Conservation (phyloP, 2,888 invertebrate genomes). For the Ypsolopha sequella region DNA sequence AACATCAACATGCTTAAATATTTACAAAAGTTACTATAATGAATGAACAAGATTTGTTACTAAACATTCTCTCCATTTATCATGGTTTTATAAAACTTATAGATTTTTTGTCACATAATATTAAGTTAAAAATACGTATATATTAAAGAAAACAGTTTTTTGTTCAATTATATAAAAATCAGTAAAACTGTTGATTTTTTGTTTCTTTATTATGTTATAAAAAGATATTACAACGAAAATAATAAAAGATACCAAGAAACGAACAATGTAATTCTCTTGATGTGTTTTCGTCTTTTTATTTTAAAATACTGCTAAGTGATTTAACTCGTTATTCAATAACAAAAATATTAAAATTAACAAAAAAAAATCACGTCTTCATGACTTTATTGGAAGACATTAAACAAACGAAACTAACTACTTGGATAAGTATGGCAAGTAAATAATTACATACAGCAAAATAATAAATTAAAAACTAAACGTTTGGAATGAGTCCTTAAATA, state of each 20-base stretch:
- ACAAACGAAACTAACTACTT: slow-evolving; percentile 42
- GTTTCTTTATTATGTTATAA: too few species aligned
- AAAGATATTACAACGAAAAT: too few species aligned
- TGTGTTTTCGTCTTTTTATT: not conserved
- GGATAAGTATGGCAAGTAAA: slow-evolving; percentile 59
- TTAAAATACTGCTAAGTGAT: slow-evolving; percentile 5
- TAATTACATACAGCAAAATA: slow-evolving; percentile 48
- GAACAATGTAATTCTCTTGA: too few species aligned
- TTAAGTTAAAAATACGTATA: too few species aligned
- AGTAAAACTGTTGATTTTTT: too few species aligned
- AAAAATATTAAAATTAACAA: slow-evolving; percentile 49
- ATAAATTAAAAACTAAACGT: slow-evolving; percentile 53
- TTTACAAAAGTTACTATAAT: slow-evolving; percentile 40
- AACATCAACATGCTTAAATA: slow-evolving; percentile 49
- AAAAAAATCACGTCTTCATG: slow-evolving; percentile 45
- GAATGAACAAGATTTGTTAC: too few species aligned
- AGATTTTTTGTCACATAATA: too few species aligned
- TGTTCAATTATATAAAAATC: too few species aligned
- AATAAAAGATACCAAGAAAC: too few species aligned
- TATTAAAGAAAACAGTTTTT: too few species aligned
- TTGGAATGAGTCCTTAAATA: slow-evolving; percentile 52
- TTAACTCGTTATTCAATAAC: slow-evolving; percentile 28
- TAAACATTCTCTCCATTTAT: too few species aligned
- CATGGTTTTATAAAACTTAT: too few species aligned
- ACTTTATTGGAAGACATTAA: slow-evolving; percentile 54